These are phyloP conservation scores for Rhyzopertha dominica DNA, from an alignment of 1,140 invertebrate species.

Conservation along the genomic window DNA sequence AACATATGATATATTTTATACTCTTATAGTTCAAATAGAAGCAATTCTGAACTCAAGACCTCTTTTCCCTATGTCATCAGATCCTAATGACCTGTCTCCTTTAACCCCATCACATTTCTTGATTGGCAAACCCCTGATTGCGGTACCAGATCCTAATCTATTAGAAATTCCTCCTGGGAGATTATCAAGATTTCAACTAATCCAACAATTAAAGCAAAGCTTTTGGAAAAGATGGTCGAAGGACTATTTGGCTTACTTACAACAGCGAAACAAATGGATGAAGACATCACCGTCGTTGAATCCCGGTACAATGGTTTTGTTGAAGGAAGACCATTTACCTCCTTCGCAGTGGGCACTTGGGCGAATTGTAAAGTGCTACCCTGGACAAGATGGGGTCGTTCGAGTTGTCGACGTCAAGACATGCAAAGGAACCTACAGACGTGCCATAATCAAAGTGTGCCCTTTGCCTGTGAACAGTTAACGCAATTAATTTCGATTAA, in stretches of 20 bases:
- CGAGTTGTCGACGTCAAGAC: no score
- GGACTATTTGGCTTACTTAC: slow-evolving; percentile 22
- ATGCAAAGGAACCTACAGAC: no score
- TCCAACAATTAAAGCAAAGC: slow-evolving; percentile 11
- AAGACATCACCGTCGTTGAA: background rate
- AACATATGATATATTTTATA: no score
- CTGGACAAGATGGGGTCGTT: no score
- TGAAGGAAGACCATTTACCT: no score
- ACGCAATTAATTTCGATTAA: no score
- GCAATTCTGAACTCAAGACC: slow-evolving; percentile 35
- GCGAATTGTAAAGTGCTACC: no score
- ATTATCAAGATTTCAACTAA: background rate
- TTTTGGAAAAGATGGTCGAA: slow-evolving; percentile 28
- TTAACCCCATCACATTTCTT: slow-evolving; percentile 41
- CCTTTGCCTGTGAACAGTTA: no score
- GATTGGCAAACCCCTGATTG: slow-evolving; percentile 31
- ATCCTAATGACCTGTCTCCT: slow-evolving; percentile 22
- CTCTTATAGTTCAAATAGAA: slow-evolving; percentile 18
- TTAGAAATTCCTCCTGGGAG: no score
- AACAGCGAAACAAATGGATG: slow-evolving; percentile 22
- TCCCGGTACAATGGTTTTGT: background rate
- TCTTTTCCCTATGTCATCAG: slow-evolving; percentile 24
- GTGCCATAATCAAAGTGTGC: no score
- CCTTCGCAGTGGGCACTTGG: no score
- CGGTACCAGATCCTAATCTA: slow-evolving; percentile 16